Conservation (phyloP, 2,113 vertebrate genomes). For the Cavia porcellus region DNA sequence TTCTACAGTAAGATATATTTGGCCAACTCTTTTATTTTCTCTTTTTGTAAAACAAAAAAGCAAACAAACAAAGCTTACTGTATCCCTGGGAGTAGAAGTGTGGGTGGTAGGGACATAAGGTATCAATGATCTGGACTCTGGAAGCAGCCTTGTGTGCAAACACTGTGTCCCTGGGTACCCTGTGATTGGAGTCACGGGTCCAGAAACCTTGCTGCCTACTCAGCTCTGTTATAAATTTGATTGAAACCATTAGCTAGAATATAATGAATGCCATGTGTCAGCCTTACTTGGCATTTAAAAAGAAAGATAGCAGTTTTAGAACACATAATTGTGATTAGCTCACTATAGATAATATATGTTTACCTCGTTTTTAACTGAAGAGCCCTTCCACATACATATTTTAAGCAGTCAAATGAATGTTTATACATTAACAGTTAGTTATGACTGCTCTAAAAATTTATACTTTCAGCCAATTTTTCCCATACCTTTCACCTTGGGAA, state of each 20-base stretch:
- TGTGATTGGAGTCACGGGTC: conserved; percentile 56
- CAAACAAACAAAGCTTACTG: not conserved
- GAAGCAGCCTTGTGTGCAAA: conserved; percentile 8
- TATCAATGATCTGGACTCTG: not conserved
- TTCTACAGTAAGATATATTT: not conserved
- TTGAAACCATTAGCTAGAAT: conserved; percentile 86
- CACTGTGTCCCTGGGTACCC: conserved; percentile 50
- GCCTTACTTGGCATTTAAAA: conserved; percentile 60
- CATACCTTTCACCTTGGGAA: conserved; percentile 3
- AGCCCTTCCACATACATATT: conserved; percentile 73
- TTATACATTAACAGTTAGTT: conserved; percentile 67
- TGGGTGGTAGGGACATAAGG: conserved; percentile 56
- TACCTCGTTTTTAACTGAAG: conserved; percentile 31
- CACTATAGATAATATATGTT: conserved; percentile 45
- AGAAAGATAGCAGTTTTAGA: conserved; percentile 40
- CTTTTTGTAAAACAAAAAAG: not conserved
- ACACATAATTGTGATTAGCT: conserved; percentile 80
- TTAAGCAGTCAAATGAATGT: conserved; percentile 75
- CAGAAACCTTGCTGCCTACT: conserved; percentile 67
- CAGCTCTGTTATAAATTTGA: conserved; percentile 81
- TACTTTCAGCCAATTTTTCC: not conserved
- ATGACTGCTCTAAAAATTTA: conserved; percentile 66
- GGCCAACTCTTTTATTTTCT: not conserved
- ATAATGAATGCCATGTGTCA: conserved; percentile 86
- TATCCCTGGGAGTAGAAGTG: conserved; percentile 42